Percentiles rank a stretch among this genome's conserved stretches.
phyloP scores from a whole-genome alignment of 2,113 vertebrate species.

The Sinocyclocheilus anshuiensis region DNA sequence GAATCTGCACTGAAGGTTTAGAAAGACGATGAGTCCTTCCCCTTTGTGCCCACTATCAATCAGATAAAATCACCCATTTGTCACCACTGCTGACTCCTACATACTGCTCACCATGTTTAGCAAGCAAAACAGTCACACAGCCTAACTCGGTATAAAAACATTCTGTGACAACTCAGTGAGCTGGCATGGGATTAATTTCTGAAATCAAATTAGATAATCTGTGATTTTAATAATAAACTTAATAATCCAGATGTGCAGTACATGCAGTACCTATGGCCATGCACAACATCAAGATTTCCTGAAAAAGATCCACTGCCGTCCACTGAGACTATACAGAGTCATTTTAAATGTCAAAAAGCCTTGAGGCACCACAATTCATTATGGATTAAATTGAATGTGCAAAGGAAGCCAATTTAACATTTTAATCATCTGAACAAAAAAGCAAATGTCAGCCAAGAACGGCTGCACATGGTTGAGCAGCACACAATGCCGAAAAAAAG shows the following conservation, averaged over 20 bases:
- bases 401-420: constrained; percentile 24
- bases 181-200: neutral
- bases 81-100: constrained; percentile 7
- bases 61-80: neutral
- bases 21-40: neutral
- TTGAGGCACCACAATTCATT: constrained; percentile 26
- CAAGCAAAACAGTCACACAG: neutral
- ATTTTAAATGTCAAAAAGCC: constrained; percentile 33
- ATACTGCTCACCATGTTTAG: neutral
- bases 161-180: neutral
- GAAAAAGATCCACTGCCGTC: neutral
- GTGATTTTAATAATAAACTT: neutral
- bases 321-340: neutral
- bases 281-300: neutral
- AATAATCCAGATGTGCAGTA: neutral
- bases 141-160: neutral
- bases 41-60: neutral
- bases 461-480: neutral
- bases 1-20: neutral
- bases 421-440: constrained; percentile 21
- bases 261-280: neutral
- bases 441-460: neutral
- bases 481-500: neutral
- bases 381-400: constrained; percentile 38
- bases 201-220: neutral